Evolutionary conservation across 1,140 invertebrate species (phyloP).

Genomic region (Ptiloglossa arizonensis): DNA sequence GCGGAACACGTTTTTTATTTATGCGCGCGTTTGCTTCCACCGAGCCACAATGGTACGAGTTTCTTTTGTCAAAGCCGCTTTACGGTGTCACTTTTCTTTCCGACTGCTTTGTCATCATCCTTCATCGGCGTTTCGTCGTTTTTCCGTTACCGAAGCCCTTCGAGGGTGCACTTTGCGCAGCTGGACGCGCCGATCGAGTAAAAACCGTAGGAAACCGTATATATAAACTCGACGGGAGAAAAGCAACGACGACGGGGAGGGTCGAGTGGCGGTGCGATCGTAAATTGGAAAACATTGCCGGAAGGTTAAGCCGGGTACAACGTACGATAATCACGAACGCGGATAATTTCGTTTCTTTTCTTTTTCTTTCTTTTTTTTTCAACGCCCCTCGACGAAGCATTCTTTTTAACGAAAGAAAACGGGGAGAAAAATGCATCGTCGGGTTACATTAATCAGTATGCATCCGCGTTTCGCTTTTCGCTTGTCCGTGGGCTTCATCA

Average conservation of each 20-base stretch:
- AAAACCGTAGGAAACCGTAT: background rate
- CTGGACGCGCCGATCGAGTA: conserved; percentile 1
- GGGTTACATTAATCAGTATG: conserved; percentile 21
- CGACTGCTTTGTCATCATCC: conserved; percentile 7
- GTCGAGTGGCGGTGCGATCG: background rate
- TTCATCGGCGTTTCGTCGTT: background rate
- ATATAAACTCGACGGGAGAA: background rate
- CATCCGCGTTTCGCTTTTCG: conserved; percentile 12
- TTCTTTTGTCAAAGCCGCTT: background rate
- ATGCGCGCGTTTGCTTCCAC: background rate
- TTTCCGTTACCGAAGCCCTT: no score
- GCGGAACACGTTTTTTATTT: background rate
- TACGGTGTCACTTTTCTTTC: background rate
- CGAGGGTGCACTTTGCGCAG: no score
- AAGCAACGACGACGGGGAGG: background rate
- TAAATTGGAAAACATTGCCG: background rate
- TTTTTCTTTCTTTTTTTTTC: no score
- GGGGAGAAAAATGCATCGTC: conserved; percentile 16
- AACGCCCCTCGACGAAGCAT: background rate
- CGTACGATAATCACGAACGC: no score
- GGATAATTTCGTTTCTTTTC: no score
- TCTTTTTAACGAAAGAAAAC: background rate
- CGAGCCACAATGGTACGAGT: background rate
- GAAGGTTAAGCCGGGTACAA: no score
- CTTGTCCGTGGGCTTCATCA: conserved; percentile 11